Evolutionary conservation across 2,113 vertebrate genomes (phyloP), one percentile per base, ranked within the genome.

Genomic region (Corythaixoides concolor): DNA sequence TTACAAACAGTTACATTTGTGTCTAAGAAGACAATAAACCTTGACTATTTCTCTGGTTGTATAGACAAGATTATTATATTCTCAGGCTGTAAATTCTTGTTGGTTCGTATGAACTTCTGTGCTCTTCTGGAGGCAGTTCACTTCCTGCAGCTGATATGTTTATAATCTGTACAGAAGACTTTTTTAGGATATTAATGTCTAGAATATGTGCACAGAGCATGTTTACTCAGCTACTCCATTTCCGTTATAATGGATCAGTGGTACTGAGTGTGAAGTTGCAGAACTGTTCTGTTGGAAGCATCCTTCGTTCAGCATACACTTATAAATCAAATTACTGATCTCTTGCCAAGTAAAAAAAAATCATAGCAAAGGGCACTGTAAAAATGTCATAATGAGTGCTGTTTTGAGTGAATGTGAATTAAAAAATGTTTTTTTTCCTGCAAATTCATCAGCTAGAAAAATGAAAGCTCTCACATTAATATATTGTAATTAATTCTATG

Each of bases 331-430:
- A 47, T 72, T 73, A 41, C 39, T 87, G 69, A 70, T 19, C 70
- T 97, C 32, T 26, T 17, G 8, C 39, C 32, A 23, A 68, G n/a
- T 73, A 52, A 68, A 74, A 89, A 74, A 82, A 90, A 68, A 8
- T 53, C 58, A 32, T 62, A 56, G 28, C 41, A 82, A 66, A 37
- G 27, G 27, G 22, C 66, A 39, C 0, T 26, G 52, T 59, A 68
- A 96, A 84, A 93, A 80, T 60, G 69, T 83, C 58, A 20, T 39
- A 73, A 87, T 68, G 64, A 69, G 37, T 83, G 58, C 17, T 92
- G 82, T 37, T 89, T 62, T 77, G 70, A 88, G 64, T 95, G 88
- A 87, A 59, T 85, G 58, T 85, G 73, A 91, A 85, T 78, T 72
- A 85, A 67, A 75, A 43, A 83, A 33, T 79, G 58, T 70, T 83